Evolutionary conservation across 2,113 vertebrate species (phyloP), one percentile per base, ranked within the genome.

Genomic region (Oncorhynchus gorbuscha): DNA sequence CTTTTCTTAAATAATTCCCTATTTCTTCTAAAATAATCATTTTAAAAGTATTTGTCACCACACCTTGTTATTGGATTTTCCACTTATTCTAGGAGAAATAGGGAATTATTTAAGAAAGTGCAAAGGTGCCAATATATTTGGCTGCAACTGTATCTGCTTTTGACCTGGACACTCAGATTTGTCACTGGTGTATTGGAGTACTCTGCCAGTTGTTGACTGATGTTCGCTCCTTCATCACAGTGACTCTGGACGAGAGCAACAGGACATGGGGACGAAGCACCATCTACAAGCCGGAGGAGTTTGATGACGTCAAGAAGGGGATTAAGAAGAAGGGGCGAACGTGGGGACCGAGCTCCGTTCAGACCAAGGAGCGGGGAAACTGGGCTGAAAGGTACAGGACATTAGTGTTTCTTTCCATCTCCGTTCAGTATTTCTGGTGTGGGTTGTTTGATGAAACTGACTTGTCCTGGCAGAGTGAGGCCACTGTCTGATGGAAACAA

Each of bases 311-410:
- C 49, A 96, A 94, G 86, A 97, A 93, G 87, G 95, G 89, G 79
- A 96, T 97, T 90, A 97, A 94, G 93, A 99, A 95, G 89, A 98
- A 95, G 90, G 97, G 96, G 69, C 94, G 97, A 76, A 99, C 97
- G 0, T 99, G 97, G 97, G 97, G 97, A 28, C 97, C 97, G 70
- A 97, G 93, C 88, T 98, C 96, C 5, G 89, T 95, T 24, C 97
- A 96, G 93, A 94, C 88, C 83, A 97, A 98, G 90, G 97, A 98
- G 69, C 92, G 95, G 73, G 84, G 92, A 1, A 92, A 92, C 72
- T 90, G 94, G 85, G 94, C 94, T 69, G 96, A 99, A 92, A 96
- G 96, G 97, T 99, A 82, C 11, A 30, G 3, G 18, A 55, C 51
- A 18, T 14, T 18, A 55, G 51, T 5, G 3, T 13, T 55, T 55